Conservation (phyloP, 2,888 invertebrate genomes). For the Tillus elongatus region DNA sequence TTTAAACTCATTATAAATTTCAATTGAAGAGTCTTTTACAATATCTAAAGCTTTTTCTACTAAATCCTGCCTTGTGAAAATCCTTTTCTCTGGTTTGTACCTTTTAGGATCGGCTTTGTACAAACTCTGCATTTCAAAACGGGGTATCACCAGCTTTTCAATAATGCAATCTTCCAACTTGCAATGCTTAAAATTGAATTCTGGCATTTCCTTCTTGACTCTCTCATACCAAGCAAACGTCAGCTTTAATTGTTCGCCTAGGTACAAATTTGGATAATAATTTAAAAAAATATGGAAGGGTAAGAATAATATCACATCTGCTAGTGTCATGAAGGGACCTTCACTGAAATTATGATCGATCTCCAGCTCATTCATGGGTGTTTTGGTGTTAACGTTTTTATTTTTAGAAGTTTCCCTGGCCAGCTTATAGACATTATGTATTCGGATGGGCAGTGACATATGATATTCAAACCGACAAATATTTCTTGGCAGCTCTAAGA, state of each 20-base stretch:
- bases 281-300: slow-evolving; percentile 55
- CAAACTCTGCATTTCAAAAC: slow-evolving; percentile 53
- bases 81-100: slow-evolving; percentile 61
- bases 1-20: slow-evolving; percentile 33
- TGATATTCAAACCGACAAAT: slow-evolving; percentile 75
- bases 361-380: slow-evolving; percentile 45
- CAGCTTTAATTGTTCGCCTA: slow-evolving; percentile 48
- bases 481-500: slow-evolving; percentile 52
- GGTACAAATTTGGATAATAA: slow-evolving; percentile 35
- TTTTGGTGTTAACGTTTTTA: slow-evolving; percentile 40
- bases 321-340: slow-evolving; percentile 70
- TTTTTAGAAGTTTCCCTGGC: slow-evolving; percentile 48
- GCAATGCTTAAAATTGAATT: slow-evolving; percentile 16
- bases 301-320: slow-evolving; percentile 73
- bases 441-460: slow-evolving; percentile 68
- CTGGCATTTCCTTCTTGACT: slow-evolving; percentile 24
- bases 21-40: slow-evolving; percentile 42
- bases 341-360: slow-evolving; percentile 71
- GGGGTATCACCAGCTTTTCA: slow-evolving; percentile 14
- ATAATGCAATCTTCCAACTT: slow-evolving; percentile 17
- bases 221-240: slow-evolving; percentile 55
- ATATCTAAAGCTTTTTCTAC: slow-evolving; percentile 54
- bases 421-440: slow-evolving; percentile 77
- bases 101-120: slow-evolving; percentile 72
- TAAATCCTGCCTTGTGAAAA: slow-evolving; percentile 69